phyloP scores from a whole-genome alignment of 2,797 vertebrate genomes.

The Natrix natrix region DNA sequence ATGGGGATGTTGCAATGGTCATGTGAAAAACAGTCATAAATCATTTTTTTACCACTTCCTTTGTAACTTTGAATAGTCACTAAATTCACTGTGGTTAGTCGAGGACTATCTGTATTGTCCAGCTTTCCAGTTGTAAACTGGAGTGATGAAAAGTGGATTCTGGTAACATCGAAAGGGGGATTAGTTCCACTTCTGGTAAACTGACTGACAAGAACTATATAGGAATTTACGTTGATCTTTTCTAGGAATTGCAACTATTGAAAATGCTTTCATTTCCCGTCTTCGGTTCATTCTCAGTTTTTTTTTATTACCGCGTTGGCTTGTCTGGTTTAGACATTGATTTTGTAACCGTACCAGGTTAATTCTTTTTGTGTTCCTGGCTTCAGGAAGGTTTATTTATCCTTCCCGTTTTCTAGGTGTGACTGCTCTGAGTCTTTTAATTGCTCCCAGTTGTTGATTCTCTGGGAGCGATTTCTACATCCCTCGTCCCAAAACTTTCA shows the following conservation, averaged over 20 bases:
- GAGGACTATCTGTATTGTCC: neutral
- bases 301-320: neutral
- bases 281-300: neutral
- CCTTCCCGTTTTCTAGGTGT: neutral
- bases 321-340: neutral
- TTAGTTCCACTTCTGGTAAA: neutral
- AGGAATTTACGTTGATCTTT: neutral
- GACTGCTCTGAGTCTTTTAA: neutral
- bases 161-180: neutral
- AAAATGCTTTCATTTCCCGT: neutral
- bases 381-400: neutral
- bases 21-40: neutral
- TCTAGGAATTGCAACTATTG: neutral
- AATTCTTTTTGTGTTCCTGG: neutral
- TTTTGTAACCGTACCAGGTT: neutral
- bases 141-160: neutral
- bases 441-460: neutral
- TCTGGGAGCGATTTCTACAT: neutral
- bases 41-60: neutral
- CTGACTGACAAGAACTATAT: neutral
- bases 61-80: neutral
- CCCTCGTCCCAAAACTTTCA: no score
- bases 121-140: no score
- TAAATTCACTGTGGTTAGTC: neutral
- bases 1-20: neutral